These are phyloP conservation scores for Saturnia pavonia DNA, from an alignment of 2,888 invertebrate species.

Conservation along the genomic window DNA sequence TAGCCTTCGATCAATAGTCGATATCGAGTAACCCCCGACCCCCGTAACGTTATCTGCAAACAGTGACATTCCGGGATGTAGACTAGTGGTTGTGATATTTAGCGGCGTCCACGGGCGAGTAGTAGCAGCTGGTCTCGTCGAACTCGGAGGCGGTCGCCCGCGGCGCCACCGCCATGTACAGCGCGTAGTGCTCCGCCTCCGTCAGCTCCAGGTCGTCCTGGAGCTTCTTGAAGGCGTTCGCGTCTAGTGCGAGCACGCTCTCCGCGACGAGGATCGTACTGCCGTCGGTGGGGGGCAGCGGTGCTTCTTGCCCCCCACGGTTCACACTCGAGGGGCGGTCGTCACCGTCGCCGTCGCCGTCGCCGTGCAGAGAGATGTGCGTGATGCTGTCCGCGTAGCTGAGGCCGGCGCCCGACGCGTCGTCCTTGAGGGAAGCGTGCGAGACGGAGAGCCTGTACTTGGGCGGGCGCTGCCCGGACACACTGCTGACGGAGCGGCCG, in stretches of 20 bases:
- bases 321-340: not conserved
- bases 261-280: slow-evolving; percentile 83
- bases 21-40: too few relatives aligned
- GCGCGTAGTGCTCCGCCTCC: slow-evolving; percentile 93
- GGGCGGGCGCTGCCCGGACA: slow-evolving; percentile 82
- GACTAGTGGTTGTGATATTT: slow-evolving; percentile 77
- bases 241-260: slow-evolving; percentile 74
- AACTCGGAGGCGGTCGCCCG: slow-evolving; percentile 93
- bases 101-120: slow-evolving; percentile 91
- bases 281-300: slow-evolving; percentile 76
- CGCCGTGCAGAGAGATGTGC: slow-evolving; percentile 85
- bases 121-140: slow-evolving; percentile 93
- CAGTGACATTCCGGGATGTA: not conserved
- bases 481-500: slow-evolving; percentile 83
- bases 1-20: not conserved
- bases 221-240: slow-evolving; percentile 62
- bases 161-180: slow-evolving; percentile 93
- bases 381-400: slow-evolving; percentile 83
- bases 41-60: not conserved
- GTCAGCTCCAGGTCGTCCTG: slow-evolving; percentile 86
- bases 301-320: slow-evolving; percentile 59
- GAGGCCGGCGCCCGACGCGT: slow-evolving; percentile 64
- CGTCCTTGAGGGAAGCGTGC: slow-evolving; percentile 70
- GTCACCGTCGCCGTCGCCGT: slow-evolving; percentile 46
- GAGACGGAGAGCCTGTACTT: slow-evolving; percentile 68